These are phyloP conservation scores for Apeltes quadracus DNA, from an alignment of 2,113 vertebrate species.

Conservation along the genomic window DNA sequence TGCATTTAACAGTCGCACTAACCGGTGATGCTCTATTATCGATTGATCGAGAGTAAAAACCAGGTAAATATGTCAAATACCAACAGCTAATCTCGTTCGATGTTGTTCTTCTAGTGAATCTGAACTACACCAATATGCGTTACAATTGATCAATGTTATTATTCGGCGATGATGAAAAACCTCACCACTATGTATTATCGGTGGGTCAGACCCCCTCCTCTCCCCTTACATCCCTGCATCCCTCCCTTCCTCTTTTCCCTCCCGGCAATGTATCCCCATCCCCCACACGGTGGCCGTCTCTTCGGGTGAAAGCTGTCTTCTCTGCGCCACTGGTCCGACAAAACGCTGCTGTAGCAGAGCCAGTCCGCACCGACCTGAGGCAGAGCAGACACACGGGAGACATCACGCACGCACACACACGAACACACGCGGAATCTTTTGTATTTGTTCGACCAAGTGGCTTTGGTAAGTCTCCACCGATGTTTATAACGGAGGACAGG, in stretches of 20 bases:
- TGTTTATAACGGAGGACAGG: conserved; percentile 25
- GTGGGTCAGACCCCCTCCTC: conserved; percentile 28
- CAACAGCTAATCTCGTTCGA: background rate
- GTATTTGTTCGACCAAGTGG: conserved; percentile 39
- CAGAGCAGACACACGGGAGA: conserved; percentile 37
- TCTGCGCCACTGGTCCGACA: conserved; percentile 66
- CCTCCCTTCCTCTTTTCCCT: conserved; percentile 44
- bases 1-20: background rate
- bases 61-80: background rate
- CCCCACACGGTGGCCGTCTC: conserved; percentile 75
- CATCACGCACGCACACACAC: conserved; percentile 8
- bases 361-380: conserved; percentile 58
- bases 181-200: conserved; percentile 27
- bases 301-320: conserved; percentile 72
- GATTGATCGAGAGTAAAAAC: background rate
- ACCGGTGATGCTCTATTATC: background rate
- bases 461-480: conserved; percentile 63
- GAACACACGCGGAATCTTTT: conserved; percentile 12
- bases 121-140: background rate
- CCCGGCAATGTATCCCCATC: conserved; percentile 75
- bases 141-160: background rate
- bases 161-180: conserved; percentile 19
- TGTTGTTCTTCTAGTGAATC: background rate
- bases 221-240: conserved; percentile 64
- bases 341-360: conserved; percentile 65